These are phyloP conservation scores for Zelostemma sp. DNA, from an alignment of 1,140 invertebrate species.

Conservation along the genomic window DNA sequence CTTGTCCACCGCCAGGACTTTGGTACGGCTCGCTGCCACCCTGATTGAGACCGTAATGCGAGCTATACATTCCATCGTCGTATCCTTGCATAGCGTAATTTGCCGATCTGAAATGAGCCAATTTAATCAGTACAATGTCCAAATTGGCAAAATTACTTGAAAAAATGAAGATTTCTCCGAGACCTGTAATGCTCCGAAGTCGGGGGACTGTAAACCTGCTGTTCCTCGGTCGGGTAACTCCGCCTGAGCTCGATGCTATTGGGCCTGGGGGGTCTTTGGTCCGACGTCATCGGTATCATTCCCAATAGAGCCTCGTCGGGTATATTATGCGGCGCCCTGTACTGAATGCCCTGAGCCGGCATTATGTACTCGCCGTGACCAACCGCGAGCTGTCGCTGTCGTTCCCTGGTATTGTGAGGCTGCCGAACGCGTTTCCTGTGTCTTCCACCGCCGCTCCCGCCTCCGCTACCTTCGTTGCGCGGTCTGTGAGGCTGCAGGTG, in stretches of 20 bases:
- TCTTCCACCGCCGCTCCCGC: conserved; percentile 72
- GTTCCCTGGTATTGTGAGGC: conserved; percentile 88
- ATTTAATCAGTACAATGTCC: too few species aligned
- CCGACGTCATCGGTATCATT: conserved; percentile 65
- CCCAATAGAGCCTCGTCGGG: conserved; percentile 64
- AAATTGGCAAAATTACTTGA: too few species aligned
- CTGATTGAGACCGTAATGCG: conserved; percentile 65
- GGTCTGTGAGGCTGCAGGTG: conserved; percentile 73
- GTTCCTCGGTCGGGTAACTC: conserved; percentile 76
- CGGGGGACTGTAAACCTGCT: conserved; percentile 69
- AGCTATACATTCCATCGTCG: conserved; percentile 67
- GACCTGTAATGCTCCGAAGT: conserved; percentile 67
- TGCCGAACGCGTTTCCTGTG: conserved; percentile 87
- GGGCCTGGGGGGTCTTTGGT: conserved; percentile 76
- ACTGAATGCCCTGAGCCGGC: conserved; percentile 70
- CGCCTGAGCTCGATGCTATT: conserved; percentile 82
- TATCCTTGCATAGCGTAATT: conserved; percentile 62
- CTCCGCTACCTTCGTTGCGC: conserved; percentile 70
- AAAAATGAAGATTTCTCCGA: too few species aligned
- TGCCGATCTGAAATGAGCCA: conserved; percentile 51
- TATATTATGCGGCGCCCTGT: conserved; percentile 62
- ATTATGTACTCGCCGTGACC: conserved; percentile 90
- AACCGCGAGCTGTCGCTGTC: conserved; percentile 84
- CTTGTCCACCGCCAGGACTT: conserved; percentile 69
- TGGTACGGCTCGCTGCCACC: conserved; percentile 66